Base-by-base conservation (phyloP, 2,113 vertebrate genomes). In the Zingel zingel region DNA sequence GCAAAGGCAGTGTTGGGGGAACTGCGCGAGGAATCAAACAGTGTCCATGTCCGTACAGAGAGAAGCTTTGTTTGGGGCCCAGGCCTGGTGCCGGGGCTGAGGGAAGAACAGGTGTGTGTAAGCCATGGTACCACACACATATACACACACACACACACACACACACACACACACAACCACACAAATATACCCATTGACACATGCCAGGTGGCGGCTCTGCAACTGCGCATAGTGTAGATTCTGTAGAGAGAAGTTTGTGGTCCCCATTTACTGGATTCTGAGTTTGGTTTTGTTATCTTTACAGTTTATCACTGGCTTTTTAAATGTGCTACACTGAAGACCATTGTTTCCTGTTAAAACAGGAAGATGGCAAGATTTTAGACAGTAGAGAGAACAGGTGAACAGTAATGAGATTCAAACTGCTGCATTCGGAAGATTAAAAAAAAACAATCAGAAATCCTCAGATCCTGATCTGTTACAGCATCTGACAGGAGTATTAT, bases 31-130 rank as follows among this genome's bases (percentile, higher is more conserved):
- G 54, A 88, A 61, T 85, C 74, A 84, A 86, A 71, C 69, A n/a
- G 62, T 65, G 73, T 73, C 85, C 73, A 66, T 74, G 77, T 75
- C 81, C 45, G 51, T 59, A 86, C 88, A 90, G 58, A 90, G 86
- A 82, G 70, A 39, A 47, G 83, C 84, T 92, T 87, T 90, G 89
- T 89, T 77, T 83, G 57, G 68, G 51, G 68, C 69, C 82, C 69
- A 43, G 79, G 84, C 71, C 61, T 73, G 83, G 58, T 73, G 80
- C 73, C n/a, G 53, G 23, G 68, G n/a, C 43, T 51, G 65, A 77
- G 62, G 72, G 83, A 61, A 75, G 83, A 91, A 80, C 92, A 93
- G 92, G 87, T 94, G 93, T 91, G 91, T 77, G 81, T 80, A 33
- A 66, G 65, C 25, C 9, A 39, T 45, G 78, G 57, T 79, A 81